Percentiles rank a stretch among this genome's conserved stretches.
phyloP scores from a whole-genome alignment of 1,140 invertebrate genomes.

The Pomacea maculata region DNA sequence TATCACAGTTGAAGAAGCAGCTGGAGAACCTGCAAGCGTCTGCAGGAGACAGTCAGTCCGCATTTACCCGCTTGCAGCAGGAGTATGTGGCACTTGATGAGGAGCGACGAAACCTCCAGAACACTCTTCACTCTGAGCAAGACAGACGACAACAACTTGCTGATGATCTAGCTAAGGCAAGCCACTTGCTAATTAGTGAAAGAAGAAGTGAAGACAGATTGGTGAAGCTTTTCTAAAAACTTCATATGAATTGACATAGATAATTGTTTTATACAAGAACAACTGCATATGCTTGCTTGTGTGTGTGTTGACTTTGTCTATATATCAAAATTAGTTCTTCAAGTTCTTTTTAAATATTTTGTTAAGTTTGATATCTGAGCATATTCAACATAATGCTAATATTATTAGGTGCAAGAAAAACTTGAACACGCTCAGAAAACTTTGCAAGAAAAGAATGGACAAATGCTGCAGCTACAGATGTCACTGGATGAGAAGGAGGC shows the following conservation, averaged over 20 bases:
- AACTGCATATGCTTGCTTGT: not conserved
- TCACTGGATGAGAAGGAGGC: constrained; percentile 39
- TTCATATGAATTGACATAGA: not conserved
- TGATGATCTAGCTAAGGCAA: constrained; percentile 24
- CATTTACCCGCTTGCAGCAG: constrained; percentile 28
- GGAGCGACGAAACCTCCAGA: constrained; percentile 28
- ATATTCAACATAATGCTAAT: not conserved
- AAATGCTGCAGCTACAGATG: constrained; percentile 37
- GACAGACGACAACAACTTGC: constrained; percentile 13
- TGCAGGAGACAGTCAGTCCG: constrained; percentile 18
- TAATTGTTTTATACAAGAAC: not conserved
- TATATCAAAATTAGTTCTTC: not conserved
- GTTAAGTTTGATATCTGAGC: not conserved
- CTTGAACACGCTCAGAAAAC: constrained; percentile 30
- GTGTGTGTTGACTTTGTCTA: not conserved
- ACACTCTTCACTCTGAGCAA: constrained; percentile 21
- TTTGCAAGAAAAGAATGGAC: constrained; percentile 30
- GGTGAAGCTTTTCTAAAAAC: not conserved
- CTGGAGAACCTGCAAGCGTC: constrained; percentile 23
- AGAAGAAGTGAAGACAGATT: not conserved
- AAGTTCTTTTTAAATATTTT: not conserved
- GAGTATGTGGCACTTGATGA: constrained; percentile 19
- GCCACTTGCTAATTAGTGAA: not conserved
- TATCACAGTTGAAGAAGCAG: constrained; percentile 23
- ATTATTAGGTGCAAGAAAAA: constrained; percentile 26